Percentiles rank a stretch among this genome's conserved stretches.
Conservation (phyloP, 2,113 vertebrate genomes). For the Xenus cinereus region DNA sequence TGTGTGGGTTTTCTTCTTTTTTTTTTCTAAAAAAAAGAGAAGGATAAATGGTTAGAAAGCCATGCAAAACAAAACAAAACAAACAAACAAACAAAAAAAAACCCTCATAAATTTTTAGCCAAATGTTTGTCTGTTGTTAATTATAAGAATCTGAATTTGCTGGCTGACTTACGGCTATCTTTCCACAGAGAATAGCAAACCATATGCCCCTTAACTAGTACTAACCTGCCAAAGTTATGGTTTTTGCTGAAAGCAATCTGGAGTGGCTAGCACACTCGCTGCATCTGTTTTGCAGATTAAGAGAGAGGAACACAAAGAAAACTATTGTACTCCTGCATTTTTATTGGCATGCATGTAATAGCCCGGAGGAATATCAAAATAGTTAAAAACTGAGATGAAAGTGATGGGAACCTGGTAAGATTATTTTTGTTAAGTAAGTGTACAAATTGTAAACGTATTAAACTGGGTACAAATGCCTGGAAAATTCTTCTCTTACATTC, state of each 20-base stretch:
- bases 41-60: slow-evolving; percentile 30
- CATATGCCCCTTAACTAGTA: neutral
- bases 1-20: neutral
- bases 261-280: neutral
- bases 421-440: neutral
- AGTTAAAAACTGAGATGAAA: neutral
- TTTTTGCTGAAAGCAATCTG: slow-evolving; percentile 4
- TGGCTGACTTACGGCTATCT: slow-evolving; percentile 44
- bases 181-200: slow-evolving; percentile 36
- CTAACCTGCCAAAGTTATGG: slow-evolving; percentile 36
- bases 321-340: neutral
- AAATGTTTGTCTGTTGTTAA: slow-evolving; percentile 38
- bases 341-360: neutral
- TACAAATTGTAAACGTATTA: neutral
- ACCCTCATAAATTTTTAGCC: slow-evolving; percentile 17
- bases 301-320: slow-evolving; percentile 30
- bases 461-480: neutral
- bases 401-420: neutral
- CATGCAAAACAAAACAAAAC: neutral
- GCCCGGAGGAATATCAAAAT: neutral
- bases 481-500: neutral
- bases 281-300: slow-evolving; percentile 63
- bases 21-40: neutral
- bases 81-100: slow-evolving; percentile 17
- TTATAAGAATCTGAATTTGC: slow-evolving; percentile 34